Base-by-base conservation (phyloP, 1,140 invertebrate species). In the Procambarus virginalis region DNA sequence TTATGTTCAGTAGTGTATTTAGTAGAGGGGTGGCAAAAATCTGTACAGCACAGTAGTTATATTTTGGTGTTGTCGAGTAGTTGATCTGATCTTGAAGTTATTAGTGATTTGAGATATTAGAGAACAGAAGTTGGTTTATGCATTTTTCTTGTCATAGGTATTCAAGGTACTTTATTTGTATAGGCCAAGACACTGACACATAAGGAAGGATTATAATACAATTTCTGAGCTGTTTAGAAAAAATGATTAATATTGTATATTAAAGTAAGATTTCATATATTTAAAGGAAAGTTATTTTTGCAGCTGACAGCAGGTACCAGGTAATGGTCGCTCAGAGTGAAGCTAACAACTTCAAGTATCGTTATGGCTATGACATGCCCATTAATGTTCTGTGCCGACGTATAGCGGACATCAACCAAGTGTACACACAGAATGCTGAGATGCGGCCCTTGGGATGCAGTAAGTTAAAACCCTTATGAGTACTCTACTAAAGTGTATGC, bases 401-500 rank as follows among this genome's bases (percentile, higher is more conserved):
- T 82, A 97, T 99, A 49, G 99, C 99, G 22, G 99, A 99, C 94
- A 98, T 99, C 88, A 98, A 98, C 92, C 99, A 99, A 95, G 98
- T 99, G 2, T 99, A 99, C 94, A 99, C 99, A 2, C 99, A 99
- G 94, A n/a, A 99, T 95, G 99, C 99, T 79, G 99, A 99, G 94
- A 99, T 99, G 98, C 96, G 99, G 92, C 99, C 99, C 2, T 95
- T 99, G 3, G 99, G 99, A 17, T 99, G 98, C 94, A 98, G 98
- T 95, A 94, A 95, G 95, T 95, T 64, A 10, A n/a, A 64, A 64
- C 60, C 6, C 55, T 20, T 14, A 17, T 64, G 12, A 20, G 17
- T 64, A 20, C 2, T 64, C 9, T 64, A 64, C 60, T 20, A 34
- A 34, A 34, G 34, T 34, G 34, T 34, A 34, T 0, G 1, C 34